These are phyloP conservation scores for Eurystomus glaucurus DNA, from an alignment of 2,797 vertebrate genomes.

Conservation along the genomic window DNA sequence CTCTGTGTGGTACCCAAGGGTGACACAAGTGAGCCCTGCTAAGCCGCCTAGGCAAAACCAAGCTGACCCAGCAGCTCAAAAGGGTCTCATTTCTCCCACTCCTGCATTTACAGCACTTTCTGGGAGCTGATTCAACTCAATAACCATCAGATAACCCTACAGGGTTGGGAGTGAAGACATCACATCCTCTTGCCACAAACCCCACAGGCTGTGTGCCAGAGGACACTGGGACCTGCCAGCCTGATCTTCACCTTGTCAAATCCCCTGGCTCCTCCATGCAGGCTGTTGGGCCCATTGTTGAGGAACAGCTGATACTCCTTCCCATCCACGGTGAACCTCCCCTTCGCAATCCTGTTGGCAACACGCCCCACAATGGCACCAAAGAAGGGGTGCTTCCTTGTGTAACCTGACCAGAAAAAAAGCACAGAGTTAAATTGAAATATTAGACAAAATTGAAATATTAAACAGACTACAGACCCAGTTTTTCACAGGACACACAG, in stretches of 20 bases:
- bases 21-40: background rate
- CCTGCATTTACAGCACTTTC: background rate
- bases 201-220: background rate
- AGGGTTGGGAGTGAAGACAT: fast-evolving
- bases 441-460: fast-evolving
- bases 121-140: background rate
- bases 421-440: fast-evolving
- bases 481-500: background rate
- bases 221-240: fast-evolving
- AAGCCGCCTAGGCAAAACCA: background rate
- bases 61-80: background rate
- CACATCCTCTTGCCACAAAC: background rate
- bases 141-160: background rate
- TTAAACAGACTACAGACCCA: fast-evolving
- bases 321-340: constrained; percentile 86
- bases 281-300: constrained; percentile 92
- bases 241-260: constrained; percentile 91
- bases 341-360: constrained; percentile 92
- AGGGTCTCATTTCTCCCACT: background rate
- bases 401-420: constrained; percentile 86
- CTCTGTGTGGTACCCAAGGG: background rate
- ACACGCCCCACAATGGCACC: constrained; percentile 92
- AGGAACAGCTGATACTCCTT: constrained; percentile 88
- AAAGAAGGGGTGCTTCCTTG: constrained; percentile 89
- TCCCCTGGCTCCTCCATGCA: constrained; percentile 92